Evolutionary conservation across 2,888 invertebrate species (phyloP), one percentile per base, ranked within the genome.

Genomic region (Trisateles emortualis): DNA sequence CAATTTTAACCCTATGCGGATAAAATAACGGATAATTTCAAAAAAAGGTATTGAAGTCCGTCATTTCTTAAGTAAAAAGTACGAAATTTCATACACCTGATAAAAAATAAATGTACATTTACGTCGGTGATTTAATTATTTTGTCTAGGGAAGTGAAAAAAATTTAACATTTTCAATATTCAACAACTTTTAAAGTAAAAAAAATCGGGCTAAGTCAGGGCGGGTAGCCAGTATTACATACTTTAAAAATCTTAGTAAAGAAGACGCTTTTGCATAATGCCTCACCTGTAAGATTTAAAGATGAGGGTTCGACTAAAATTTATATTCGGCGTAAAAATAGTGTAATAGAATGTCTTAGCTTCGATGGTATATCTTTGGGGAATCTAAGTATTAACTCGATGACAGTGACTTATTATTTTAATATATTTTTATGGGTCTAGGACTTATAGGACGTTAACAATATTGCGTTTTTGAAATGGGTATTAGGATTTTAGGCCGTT

Each of bases 231-330:
- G 9, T 24, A 24, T 9, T 1, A 24, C 24, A 24, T 24, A 24
- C 9, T 24, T 24, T 9, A 5, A 3, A 24, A 8, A 24, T 24
- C 24, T 24, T 24, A 24, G 24, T 35, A 40, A 16, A 11, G 11
- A 52, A 68, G 58, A 68, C 26, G 58, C 52, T 46, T 63, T 58
- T 52, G 53, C 51, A 64, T 54, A 58, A 52, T 68, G 58, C 68
- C 63, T 72, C 56, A 68, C 69, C 38, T 46, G 58, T 68, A 68
- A 78, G 69, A 70, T 68, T 66, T 52, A 43, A 58, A 81, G 82
- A 86, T 81, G 82, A 81, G 82, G 80, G 82, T 43, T 78, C 71
- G 78, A 79, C 79, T 69, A 71, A 81, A 84, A 86, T 84, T 84
- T 85, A 86, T 85, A 79, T 64, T 63, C 72, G 56, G 64, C 72